phyloP scores from a whole-genome alignment of 2,888 invertebrate genomes.

The Copidosoma aretas region DNA sequence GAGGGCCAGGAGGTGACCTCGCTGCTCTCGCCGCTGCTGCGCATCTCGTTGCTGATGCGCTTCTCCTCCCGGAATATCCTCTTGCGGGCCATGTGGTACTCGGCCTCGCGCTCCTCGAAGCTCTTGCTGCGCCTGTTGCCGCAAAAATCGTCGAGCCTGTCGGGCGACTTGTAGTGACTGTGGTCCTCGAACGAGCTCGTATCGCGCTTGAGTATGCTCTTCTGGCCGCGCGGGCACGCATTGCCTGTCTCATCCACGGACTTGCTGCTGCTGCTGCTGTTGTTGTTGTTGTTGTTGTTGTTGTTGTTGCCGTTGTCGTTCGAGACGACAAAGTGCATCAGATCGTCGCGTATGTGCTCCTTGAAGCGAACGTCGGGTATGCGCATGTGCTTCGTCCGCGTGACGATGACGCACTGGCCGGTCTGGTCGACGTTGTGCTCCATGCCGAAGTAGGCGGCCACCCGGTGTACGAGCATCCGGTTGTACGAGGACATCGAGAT shows the following conservation, averaged over 20 bases:
- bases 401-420: constrained; percentile 82
- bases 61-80: constrained; percentile 77
- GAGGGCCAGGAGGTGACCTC: constrained; percentile 57
- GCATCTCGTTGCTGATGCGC: no score
- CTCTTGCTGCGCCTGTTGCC: constrained; percentile 78
- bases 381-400: constrained; percentile 76
- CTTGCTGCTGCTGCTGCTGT: no score
- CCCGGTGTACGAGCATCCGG: constrained; percentile 93
- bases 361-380: constrained; percentile 77
- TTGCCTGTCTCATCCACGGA: constrained; percentile 50
- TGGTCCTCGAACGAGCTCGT: constrained; percentile 82
- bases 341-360: constrained; percentile 73
- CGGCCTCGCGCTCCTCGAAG: constrained; percentile 89
- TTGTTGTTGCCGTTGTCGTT: no score
- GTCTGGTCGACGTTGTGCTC: constrained; percentile 90
- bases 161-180: constrained; percentile 66
- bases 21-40: constrained; percentile 55
- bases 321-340: constrained; percentile 61
- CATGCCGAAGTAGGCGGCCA: constrained; percentile 92
- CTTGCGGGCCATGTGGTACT: constrained; percentile 83
- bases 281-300: no score
- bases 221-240: constrained; percentile 71
- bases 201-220: constrained; percentile 85
- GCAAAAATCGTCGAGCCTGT: constrained; percentile 69
- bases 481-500: constrained; percentile 95